Percentiles rank a stretch among this genome's conserved stretches.
phyloP scores from a whole-genome alignment of 1,140 invertebrate species.

The Gonioctena quinquepunctata region DNA sequence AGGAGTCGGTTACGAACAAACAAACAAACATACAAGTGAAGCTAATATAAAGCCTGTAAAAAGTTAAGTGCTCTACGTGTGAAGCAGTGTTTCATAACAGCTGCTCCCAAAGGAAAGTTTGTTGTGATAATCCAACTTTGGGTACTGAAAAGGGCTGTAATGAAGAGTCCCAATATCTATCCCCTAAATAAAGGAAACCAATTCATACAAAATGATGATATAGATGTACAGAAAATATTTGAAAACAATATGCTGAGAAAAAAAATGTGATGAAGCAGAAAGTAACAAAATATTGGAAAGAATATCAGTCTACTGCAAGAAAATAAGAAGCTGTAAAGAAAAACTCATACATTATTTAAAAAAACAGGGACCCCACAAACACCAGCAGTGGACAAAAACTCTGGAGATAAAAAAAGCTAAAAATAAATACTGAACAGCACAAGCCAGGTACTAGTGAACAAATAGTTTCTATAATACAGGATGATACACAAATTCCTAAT shows the following conservation, averaged over 20 bases:
- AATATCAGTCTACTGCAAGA: background rate
- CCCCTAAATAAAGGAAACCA: background rate
- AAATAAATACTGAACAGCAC: background rate
- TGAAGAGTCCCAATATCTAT: background rate
- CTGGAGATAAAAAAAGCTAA: background rate
- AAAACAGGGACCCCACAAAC: background rate
- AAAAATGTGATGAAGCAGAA: background rate
- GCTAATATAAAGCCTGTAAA: too few species aligned
- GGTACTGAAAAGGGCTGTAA: background rate
- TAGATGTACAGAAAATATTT: background rate
- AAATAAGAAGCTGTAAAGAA: constrained; percentile 1
- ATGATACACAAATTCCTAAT: background rate
- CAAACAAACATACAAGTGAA: too few species aligned
- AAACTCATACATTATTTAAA: background rate
- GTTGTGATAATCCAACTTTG: constrained; percentile 3
- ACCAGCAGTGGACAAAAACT: background rate
- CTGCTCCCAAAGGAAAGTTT: background rate
- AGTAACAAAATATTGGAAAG: background rate
- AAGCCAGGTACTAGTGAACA: background rate
- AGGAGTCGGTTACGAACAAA: too few species aligned
- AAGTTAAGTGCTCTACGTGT: too few species aligned
- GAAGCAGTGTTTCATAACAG: too few species aligned
- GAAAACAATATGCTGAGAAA: constrained; percentile 5
- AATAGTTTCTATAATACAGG: background rate
- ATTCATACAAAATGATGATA: background rate